Percentiles rank a stretch among this genome's conserved stretches.
Conservation (phyloP, 2,888 invertebrate genomes). For the Agrilus cyanescens region DNA sequence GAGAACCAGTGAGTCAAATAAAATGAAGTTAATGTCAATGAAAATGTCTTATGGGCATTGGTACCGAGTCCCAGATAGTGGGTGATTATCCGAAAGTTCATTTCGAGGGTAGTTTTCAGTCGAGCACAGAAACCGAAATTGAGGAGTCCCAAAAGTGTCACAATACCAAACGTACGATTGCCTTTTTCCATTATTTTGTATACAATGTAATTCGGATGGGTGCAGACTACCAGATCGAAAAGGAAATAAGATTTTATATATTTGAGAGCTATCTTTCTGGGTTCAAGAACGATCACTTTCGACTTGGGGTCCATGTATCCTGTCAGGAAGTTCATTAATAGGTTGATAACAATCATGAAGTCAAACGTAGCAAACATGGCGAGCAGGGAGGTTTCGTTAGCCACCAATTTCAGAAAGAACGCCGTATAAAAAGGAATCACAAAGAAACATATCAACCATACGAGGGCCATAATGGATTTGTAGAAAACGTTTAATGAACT, state of each 20-base stretch:
- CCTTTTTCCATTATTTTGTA: too few relatives aligned
- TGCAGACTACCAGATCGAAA: too few relatives aligned
- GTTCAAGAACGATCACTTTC: slow-evolving; percentile 25
- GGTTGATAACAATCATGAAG: background rate
- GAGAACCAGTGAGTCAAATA: slow-evolving; percentile 16
- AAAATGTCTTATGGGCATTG: slow-evolving; percentile 1
- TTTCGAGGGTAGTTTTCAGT: slow-evolving; percentile 3
- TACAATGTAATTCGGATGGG: too few relatives aligned
- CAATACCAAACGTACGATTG: too few relatives aligned
- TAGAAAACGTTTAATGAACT: slow-evolving; percentile 16
- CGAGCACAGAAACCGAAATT: background rate
- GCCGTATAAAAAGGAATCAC: slow-evolving; percentile 11
- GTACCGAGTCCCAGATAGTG: background rate
- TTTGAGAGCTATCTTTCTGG: slow-evolving; percentile 9
- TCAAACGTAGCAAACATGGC: too few relatives aligned
- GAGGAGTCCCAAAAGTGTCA: too few relatives aligned
- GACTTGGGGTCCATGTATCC: slow-evolving; percentile 23
- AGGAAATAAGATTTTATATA: too few relatives aligned
- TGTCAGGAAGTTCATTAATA: slow-evolving; percentile 1
- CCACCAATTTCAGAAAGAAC: slow-evolving; percentile 1
- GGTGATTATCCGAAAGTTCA: slow-evolving; percentile 9
- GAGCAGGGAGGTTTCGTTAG: too few relatives aligned
- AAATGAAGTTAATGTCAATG: slow-evolving; percentile 9
- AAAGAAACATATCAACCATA: slow-evolving; percentile 12
- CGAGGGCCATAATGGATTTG: slow-evolving; percentile 11